These are phyloP conservation scores for Drosophila merina DNA, from an alignment of 2,888 invertebrate species.

Conservation along the genomic window DNA sequence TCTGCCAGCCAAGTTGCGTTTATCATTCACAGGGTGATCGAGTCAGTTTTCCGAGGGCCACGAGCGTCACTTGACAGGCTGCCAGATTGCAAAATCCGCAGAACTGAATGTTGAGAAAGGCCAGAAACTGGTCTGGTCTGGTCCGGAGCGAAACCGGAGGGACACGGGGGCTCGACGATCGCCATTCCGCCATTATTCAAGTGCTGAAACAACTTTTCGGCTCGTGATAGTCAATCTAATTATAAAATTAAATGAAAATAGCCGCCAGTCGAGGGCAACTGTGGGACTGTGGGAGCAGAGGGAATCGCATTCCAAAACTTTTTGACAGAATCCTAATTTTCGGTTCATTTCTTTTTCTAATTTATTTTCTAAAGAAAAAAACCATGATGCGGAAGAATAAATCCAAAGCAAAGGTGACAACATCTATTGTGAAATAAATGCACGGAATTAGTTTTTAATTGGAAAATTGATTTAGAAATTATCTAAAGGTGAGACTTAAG, in stretches of 20 bases:
- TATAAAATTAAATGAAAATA: slow-evolving; percentile 35
- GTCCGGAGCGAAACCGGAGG: not conserved
- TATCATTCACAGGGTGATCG: slow-evolving; percentile 57
- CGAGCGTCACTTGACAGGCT: slow-evolving; percentile 58
- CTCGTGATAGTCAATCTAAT: slow-evolving; percentile 39
- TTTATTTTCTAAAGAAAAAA: too few relatives aligned
- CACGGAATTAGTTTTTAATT: too few relatives aligned
- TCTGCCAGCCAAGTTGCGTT: slow-evolving; percentile 61
- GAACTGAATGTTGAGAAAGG: slow-evolving; percentile 59
- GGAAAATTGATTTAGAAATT: too few relatives aligned
- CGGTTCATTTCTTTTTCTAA: too few relatives aligned
- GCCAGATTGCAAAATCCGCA: slow-evolving; percentile 66
- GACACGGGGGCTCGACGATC: not conserved
- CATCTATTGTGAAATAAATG: too few relatives aligned
- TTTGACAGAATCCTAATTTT: too few relatives aligned
- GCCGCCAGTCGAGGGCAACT: not conserved
- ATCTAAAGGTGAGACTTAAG: too few relatives aligned
- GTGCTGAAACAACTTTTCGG: slow-evolving; percentile 28
- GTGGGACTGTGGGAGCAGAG: not conserved
- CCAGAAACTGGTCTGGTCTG: slow-evolving; percentile 44
- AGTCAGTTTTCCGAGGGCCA: slow-evolving; percentile 42
- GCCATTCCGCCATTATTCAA: slow-evolving; percentile 39
- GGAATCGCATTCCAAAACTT: not conserved
- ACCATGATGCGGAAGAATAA: too few relatives aligned
- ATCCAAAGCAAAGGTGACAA: too few relatives aligned